Evolutionary conservation across 2,888 invertebrate genomes (phyloP), one percentile per base, ranked within the genome.

Genomic region (Andrena bicolor): DNA sequence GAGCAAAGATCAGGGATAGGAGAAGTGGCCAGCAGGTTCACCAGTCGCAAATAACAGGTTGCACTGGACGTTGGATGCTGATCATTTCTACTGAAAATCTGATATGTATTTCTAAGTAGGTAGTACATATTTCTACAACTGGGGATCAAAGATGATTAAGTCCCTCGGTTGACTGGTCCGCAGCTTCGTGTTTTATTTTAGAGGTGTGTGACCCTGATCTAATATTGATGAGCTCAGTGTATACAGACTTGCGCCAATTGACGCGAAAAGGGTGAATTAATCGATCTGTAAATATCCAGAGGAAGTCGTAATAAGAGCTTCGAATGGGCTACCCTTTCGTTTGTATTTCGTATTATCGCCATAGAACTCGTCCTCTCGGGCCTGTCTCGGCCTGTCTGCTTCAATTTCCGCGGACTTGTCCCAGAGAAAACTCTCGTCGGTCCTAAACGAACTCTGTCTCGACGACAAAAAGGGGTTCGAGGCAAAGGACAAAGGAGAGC

Each of bases 1-100:
- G 60, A 48, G 51, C 90, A 88, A 71, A 80, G 86, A 86, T 90
- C 84, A 84, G 53, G 10, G 30, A 69, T 32, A 35, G 53, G 73
- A 68, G 81, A 75, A 49, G 49, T 60, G 58, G 61, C 20, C 8
- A 20, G 75, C 76, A 85, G 83, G 82, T 78, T 66, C 70, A 26
- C 8, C n/a, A 53, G 63, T 28, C 51, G 51, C 41, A 23, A 66
- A 28, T 26, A 30, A 20, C 80, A 73, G 80, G 73, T 80, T 23
- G 28, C n/a, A 6, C n/a, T 30, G 10, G 26, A 56, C 23, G 23
- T 8, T 20, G 23, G n/a, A 7, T 28, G 28, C 58, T 2, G 26
- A 30, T 41, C 41, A 32, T 48, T 6, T 26, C 7, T n/a, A 16
- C 6, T 26, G 23, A 32, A 48, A 26, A 16, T 26, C 16, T n/a